Conservation (phyloP, 2,888 invertebrate genomes). For the Tromatobia lineatoria region DNA sequence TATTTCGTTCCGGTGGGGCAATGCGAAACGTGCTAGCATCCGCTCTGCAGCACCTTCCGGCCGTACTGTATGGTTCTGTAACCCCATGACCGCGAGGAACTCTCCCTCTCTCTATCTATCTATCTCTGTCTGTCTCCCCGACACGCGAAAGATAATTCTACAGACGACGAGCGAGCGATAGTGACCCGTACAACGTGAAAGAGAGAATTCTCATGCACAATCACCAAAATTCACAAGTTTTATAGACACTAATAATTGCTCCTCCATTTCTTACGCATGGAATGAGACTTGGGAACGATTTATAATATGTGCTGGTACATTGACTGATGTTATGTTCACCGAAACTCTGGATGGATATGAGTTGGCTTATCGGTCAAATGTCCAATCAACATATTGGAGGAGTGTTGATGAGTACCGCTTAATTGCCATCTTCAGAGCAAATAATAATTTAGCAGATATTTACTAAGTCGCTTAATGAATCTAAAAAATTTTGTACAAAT, state of each 20-base stretch:
- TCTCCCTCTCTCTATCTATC: slow-evolving; percentile 10
- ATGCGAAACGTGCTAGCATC: slow-evolving; percentile 42
- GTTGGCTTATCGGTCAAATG: too few relatives aligned
- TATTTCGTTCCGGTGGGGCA: slow-evolving; percentile 47
- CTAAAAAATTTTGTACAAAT: too few relatives aligned
- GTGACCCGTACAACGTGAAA: slow-evolving; percentile 36
- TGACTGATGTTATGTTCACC: too few relatives aligned
- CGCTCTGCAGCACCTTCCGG: slow-evolving; percentile 25
- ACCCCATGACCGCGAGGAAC: slow-evolving; percentile 57
- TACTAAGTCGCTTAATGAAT: too few relatives aligned
- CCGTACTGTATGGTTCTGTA: slow-evolving; percentile 49
- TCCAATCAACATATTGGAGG: too few relatives aligned
- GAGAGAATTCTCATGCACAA: slow-evolving; percentile 44
- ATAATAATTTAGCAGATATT: too few relatives aligned
- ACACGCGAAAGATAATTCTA: slow-evolving; percentile 26
- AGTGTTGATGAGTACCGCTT: too few relatives aligned
- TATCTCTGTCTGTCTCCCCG: background rate
- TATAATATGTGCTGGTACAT: too few relatives aligned
- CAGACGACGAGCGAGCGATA: slow-evolving; percentile 30
- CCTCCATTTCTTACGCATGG: background rate
- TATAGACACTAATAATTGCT: background rate
- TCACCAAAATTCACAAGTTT: slow-evolving; percentile 35
- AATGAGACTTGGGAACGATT: background rate
- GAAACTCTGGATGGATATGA: too few relatives aligned
- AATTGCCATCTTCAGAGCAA: too few relatives aligned